Evolutionary conservation across 2,888 invertebrate genomes (phyloP).

Genomic region (Dolichopus griseipennis): DNA sequence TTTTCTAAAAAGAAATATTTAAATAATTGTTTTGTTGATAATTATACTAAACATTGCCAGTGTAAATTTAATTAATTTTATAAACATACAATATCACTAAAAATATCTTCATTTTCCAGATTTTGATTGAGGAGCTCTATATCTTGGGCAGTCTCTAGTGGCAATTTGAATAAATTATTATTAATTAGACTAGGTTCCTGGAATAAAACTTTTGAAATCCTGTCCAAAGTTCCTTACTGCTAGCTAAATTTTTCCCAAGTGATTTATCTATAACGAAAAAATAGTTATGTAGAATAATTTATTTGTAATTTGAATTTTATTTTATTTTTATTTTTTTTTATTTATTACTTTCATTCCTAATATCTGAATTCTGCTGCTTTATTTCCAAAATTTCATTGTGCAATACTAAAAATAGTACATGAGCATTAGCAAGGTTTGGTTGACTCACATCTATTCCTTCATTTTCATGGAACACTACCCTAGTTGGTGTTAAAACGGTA

Average conservation of each 20-base stretch:
- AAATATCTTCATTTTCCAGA: slow-evolving; percentile 5
- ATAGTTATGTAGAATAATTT: too few species aligned
- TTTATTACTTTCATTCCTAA: slow-evolving; percentile 7
- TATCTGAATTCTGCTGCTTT: slow-evolving; percentile 5
- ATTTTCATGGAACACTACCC: background rate
- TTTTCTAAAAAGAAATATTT: slow-evolving; percentile 2
- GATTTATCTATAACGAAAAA: background rate
- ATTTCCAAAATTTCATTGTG: background rate
- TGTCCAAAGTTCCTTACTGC: background rate
- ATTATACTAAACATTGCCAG: background rate
- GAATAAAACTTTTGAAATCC: background rate
- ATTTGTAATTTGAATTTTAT: too few species aligned
- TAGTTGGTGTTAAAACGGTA: background rate
- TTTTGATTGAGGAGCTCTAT: background rate
- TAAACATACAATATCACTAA: slow-evolving; percentile 1
- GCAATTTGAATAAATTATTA: background rate
- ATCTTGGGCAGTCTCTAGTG: background rate
- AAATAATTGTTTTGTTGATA: background rate
- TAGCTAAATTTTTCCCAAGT: background rate
- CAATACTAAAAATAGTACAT: background rate
- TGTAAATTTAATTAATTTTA: background rate
- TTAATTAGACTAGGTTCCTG: background rate
- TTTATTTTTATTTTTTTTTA: background rate
- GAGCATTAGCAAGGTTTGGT: background rate
- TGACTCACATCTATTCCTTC: background rate